Base-by-base conservation (phyloP, 2,888 invertebrate genomes). In the Idaea dimidiata region DNA sequence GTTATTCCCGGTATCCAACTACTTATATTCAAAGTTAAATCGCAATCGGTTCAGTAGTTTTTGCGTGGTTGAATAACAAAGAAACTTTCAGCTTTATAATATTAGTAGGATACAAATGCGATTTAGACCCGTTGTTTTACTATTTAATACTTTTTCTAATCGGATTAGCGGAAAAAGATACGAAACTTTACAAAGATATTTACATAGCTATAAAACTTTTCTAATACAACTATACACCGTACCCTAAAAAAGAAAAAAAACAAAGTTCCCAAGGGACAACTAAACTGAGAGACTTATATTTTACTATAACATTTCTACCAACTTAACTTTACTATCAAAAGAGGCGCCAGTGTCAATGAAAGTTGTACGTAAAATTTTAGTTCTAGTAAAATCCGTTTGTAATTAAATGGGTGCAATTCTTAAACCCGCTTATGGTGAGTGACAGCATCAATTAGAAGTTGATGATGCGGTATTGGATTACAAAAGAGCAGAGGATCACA, bases 361-460 rank as follows among this genome's bases (percentile, higher is more conserved):
- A 43, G 2, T 8, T 10, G 8, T 8, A 8, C 14, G 14, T 43
- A 14, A 43, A 43, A 8, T 43, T 8, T 43, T 43, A 43, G 43
- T 43, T 43, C 10, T 10, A 43, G 10, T 8, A 6, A 43, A 43
- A 43, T 43, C 43, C 43, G 43, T 10, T 43, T 10, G 7, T 43
- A 43, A 43, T 10, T 14, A 43, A 8, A 14, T 32, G 8, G 6
- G 43, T 6, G 14, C 14, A 43, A 10, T 43, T 43, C 43, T 43
- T 43, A 43, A 43, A 43, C 43, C 78, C 80, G 80, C 85, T 87
- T 85, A 87, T 88, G 79, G 83, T 88, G 89, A 91, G 84, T 92
- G 91, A 91, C 91, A 89, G 88, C 86, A 87, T 90, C 91, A 91
- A 92, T 92, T 92, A 92, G 87, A 81, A 81, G 76, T 86, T 86